Evolutionary conservation across 2,797 vertebrate species (phyloP).

Genomic region (Fundulus diaphanus): DNA sequence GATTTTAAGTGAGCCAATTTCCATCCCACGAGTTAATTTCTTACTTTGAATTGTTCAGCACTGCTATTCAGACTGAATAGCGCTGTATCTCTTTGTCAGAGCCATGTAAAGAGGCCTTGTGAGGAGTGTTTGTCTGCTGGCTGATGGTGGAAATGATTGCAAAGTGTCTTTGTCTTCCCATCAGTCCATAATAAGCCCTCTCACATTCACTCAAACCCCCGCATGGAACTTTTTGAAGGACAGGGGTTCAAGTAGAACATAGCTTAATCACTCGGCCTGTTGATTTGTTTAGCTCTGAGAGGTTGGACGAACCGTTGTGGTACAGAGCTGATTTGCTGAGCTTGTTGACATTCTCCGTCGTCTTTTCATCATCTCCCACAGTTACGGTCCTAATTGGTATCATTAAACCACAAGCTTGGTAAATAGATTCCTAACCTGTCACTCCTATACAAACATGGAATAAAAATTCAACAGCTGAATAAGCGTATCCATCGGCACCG

Average conservation of each 20-base stretch:
- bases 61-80: constrained; percentile 22
- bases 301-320: constrained; percentile 24
- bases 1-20: constrained; percentile 10
- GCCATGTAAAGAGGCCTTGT: constrained; percentile 48
- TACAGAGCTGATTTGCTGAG: constrained; percentile 9
- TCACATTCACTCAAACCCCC: constrained; percentile 45
- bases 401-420: constrained; percentile 34
- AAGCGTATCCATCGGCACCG: constrained; percentile 9
- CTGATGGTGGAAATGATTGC: constrained; percentile 37
- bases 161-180: constrained; percentile 44
- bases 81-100: constrained; percentile 34
- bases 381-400: constrained; percentile 18
- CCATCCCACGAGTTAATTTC: constrained; percentile 25
- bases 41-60: constrained; percentile 14
- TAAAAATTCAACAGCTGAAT: constrained; percentile 14
- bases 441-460: constrained; percentile 12
- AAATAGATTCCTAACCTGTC: constrained; percentile 62
- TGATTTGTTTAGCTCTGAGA: constrained; percentile 34
- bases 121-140: constrained; percentile 61
- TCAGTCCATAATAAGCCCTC: constrained; percentile 52
- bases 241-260: constrained; percentile 32
- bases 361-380: constrained; percentile 7
- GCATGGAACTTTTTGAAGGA: constrained; percentile 57
- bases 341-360: constrained; percentile 50
- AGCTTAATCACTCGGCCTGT: constrained; percentile 24